Base-by-base conservation (phyloP, 2,797 vertebrate species). In the Octomys mimax region DNA sequence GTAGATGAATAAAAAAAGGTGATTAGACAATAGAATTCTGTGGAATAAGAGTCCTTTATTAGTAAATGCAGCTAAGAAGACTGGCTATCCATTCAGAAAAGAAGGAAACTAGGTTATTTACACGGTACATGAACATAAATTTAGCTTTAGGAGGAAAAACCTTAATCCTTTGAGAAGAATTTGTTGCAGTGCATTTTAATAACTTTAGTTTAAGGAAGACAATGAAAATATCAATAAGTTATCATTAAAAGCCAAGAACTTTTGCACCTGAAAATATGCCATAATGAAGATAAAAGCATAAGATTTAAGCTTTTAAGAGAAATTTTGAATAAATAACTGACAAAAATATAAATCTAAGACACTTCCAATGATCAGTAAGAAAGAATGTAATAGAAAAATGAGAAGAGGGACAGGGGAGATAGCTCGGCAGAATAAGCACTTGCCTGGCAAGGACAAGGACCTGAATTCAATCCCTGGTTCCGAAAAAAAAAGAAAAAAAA, bases 111-210 rank as follows among this genome's bases (percentile, higher is more conserved):
- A 36, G 62, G 49, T 88, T 46, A 83, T 88, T 46, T 73, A 83
- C 54, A 19, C 1, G 77, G 46, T 64, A 42, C 33, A 70, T 33
- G 89, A 57, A 87, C 42, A n/a, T 57, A 46, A 88, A 78, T n/a
- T 79, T 80, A 84, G 83, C 84, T 77, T 82, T 52, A 16, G 68
- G 59, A 96, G 42, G 66, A 28, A 85, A 93, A 95, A 39, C 12
- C 49, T 10, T 31, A 39, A 91, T 52, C 0, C 2, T 49, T 83
- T 46, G 31, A 33, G 6, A 83, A 79, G 61, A 70, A 33, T 73
- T 84, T 92, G 64, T 39, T 89, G 22, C 11, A 66, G 13, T 10
- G 70, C 4, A 36, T 86, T 71, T 93, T 89, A 81, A 59, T 62
- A 86, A 91, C 33, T 22, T 77, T 59, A 10, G n/a, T 2, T 28